These are phyloP conservation scores for Pandion haliaetus DNA, from an alignment of 2,113 vertebrate genomes.

Conservation along the genomic window DNA sequence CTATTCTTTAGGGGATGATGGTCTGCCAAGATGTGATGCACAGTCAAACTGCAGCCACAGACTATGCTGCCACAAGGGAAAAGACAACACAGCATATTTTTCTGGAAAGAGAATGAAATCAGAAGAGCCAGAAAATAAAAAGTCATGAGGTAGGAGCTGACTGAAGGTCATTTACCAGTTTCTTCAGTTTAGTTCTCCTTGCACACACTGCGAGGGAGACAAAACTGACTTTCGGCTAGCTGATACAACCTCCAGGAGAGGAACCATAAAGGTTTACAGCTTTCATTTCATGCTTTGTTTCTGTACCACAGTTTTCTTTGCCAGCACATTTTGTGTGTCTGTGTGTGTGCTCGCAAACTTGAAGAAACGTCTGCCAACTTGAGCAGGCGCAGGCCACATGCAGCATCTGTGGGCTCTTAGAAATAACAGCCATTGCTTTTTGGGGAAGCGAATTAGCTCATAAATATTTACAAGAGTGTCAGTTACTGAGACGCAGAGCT, in stretches of 20 bases:
- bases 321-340: neutral
- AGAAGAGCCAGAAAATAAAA: neutral
- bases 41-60: neutral
- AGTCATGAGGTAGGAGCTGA: neutral
- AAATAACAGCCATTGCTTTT: neutral
- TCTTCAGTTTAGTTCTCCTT: neutral
- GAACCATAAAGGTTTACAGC: neutral
- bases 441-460: neutral
- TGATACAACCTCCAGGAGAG: accelerated
- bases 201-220: neutral
- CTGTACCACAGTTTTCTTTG: neutral
- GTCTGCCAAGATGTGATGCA: neutral
- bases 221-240: neutral
- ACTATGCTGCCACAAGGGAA: neutral
- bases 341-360: neutral
- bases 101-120: neutral
- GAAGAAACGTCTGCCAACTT: neutral
- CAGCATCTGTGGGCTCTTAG: neutral
- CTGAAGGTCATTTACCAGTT: neutral
- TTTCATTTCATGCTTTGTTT: neutral
- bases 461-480: slow-evolving; percentile 14
- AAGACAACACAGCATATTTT: neutral
- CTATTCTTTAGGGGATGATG: neutral
- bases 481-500: neutral
- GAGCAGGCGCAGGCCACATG: neutral